Evolutionary conservation across 2,888 invertebrate species (phyloP).

Genomic region (Ptychoptera albimana): DNA sequence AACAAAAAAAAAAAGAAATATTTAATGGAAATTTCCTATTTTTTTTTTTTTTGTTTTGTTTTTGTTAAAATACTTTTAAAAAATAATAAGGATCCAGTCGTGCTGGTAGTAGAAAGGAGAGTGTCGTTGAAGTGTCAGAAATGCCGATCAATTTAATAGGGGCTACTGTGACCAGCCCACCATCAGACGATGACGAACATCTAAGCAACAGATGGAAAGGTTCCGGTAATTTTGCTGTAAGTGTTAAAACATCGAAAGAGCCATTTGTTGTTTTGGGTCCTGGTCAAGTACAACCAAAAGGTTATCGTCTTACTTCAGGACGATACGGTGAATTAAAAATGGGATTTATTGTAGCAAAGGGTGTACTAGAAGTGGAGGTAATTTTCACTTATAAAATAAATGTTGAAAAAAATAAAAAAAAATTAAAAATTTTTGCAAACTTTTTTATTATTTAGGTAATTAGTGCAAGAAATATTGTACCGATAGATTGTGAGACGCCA

Average conservation of each 20-base stretch:
- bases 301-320: constrained; percentile 49
- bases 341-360: constrained; percentile 79
- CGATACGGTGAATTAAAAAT: constrained; percentile 71
- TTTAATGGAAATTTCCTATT: no score
- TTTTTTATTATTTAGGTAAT: constrained; percentile 34
- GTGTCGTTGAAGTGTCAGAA: constrained; percentile 38
- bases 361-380: constrained; percentile 77
- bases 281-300: constrained; percentile 66
- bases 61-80: not conserved
- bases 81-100: constrained; percentile 25
- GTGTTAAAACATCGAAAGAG: constrained; percentile 11
- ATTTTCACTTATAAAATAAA: constrained; percentile 9
- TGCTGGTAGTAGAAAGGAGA: constrained; percentile 35
- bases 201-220: constrained; percentile 22
- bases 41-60: not conserved
- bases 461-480: constrained; percentile 50
- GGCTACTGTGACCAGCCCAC: constrained; percentile 37
- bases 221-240: constrained; percentile 16
- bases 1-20: not conserved
- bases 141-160: constrained; percentile 25
- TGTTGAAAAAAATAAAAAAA: not conserved
- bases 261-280: constrained; percentile 45
- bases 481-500: constrained; percentile 53
- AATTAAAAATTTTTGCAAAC: not conserved
- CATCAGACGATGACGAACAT: constrained; percentile 35